Evolutionary conservation across 2,797 vertebrate species (phyloP), one percentile per base, ranked within the genome.

Genomic region (Malurus splendens): DNA sequence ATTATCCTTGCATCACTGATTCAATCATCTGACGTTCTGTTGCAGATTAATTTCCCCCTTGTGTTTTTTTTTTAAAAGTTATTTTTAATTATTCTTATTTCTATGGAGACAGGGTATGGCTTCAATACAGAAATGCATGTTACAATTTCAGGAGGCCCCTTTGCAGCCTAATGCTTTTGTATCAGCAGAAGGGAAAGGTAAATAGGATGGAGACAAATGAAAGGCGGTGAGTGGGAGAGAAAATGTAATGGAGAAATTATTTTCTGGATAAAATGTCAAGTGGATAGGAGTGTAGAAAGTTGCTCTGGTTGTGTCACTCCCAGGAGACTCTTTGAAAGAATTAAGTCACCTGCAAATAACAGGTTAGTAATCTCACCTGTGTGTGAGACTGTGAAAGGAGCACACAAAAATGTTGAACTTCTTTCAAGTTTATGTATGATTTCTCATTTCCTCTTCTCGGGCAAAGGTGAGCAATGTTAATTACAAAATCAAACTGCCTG

Each of bases 1-100:
- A 59, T 94, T 91, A 82, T 82, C 28, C 19, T 77, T 92, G 84
- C 82, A 65, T 44, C 79, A 80, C 65, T 91, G 92, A 93, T 90
- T 92, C 62, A 91, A 32, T 84, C 87, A 86, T 75, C 52, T 72
- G 83, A 75, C 74, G 65, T 90, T 90, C 92, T 87, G 76, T 85
- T 81, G 60, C 45, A 76, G 52, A 89, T 89, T 92, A 90, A 86
- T 89, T 90, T 18, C 18, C 30, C 27, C 13, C n/a, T 66, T 0
- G 0, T 83, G 66, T 3, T 0, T 15, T 38, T 48, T 64, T 47
- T 10, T 44, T 22, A 7, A 13, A 23, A 23, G 17, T 9, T 56
- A 36, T 72, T 73, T 47, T 47, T 33, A 4, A 32, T 48, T 33
- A 45, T 66, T 45, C 27, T 71, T 76, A 28, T 67, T 33, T 62